Evolutionary conservation across 1,140 invertebrate species (phyloP).

Genomic region (Cecropterus lyciades): DNA sequence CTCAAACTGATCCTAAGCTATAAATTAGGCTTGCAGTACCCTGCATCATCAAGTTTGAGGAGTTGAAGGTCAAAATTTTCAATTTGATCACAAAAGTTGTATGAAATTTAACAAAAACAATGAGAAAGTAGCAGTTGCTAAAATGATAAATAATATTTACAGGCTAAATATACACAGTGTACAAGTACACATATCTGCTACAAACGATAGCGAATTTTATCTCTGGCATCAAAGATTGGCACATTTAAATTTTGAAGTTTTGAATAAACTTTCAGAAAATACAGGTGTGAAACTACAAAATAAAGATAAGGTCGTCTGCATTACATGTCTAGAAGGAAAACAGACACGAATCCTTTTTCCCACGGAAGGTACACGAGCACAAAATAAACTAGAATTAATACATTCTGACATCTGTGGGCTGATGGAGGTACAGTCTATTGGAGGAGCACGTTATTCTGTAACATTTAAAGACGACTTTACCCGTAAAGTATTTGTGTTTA

Average conservation of each 20-base stretch:
- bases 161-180: constrained; percentile 41
- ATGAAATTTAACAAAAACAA: constrained; percentile 47
- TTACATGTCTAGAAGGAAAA: constrained; percentile 46
- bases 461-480: constrained; percentile 79
- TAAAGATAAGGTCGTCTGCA: constrained; percentile 39
- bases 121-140: constrained; percentile 42
- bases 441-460: constrained; percentile 64
- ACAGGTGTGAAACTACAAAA: constrained; percentile 43
- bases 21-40: too few relatives aligned
- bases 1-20: too few relatives aligned
- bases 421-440: constrained; percentile 61
- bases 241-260: constrained; percentile 44
- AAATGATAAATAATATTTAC: constrained; percentile 52
- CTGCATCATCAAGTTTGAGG: too few relatives aligned
- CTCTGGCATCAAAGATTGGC: constrained; percentile 48
- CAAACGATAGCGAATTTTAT: constrained; percentile 30
- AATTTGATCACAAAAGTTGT: too few relatives aligned
- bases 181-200: constrained; percentile 42
- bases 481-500: constrained; percentile 65
- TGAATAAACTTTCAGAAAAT: constrained; percentile 43
- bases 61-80: too few relatives aligned
- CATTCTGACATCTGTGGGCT: constrained; percentile 77
- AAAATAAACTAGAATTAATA: constrained; percentile 40
- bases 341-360: constrained; percentile 42
- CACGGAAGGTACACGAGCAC: constrained; percentile 37